Conservation (phyloP, 2,113 vertebrate species). For the Petroica traversi region DNA sequence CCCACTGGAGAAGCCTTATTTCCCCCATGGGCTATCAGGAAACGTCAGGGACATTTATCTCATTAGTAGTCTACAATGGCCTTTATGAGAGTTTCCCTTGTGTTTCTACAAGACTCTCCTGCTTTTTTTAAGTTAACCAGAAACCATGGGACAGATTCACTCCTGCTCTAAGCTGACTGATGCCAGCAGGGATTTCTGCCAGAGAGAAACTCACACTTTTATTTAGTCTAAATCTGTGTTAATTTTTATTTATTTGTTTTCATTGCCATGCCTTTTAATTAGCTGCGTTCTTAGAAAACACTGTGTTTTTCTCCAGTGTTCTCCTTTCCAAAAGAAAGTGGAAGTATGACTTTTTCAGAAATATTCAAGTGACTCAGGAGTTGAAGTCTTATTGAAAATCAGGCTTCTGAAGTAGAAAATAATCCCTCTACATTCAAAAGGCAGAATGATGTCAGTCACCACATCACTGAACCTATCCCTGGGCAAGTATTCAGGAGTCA, state of each 20-base stretch:
- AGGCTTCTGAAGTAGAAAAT: background rate
- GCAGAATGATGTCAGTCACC: background rate
- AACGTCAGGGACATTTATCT: background rate
- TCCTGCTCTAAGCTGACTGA: background rate
- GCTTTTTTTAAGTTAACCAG: background rate
- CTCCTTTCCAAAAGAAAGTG: background rate
- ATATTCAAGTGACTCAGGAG: background rate
- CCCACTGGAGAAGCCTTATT: background rate
- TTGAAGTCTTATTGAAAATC: background rate
- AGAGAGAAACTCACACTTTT: background rate
- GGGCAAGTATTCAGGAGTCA: background rate
- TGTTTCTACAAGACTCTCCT: background rate
- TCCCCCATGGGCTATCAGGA: background rate
- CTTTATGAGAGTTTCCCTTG: background rate
- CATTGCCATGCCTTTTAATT: background rate
- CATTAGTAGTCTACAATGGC: background rate
- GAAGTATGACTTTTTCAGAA: background rate
- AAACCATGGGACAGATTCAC: background rate
- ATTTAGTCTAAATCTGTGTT: background rate
- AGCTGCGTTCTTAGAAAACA: background rate
- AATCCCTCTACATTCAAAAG: background rate
- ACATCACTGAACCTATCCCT: background rate
- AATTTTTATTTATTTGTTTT: constrained; percentile 27
- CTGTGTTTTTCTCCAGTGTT: background rate
- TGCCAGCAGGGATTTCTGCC: background rate